Evolutionary conservation across 2,888 invertebrate species (phyloP), one percentile per base, ranked within the genome.

Genomic region (Hermaeophaga mercurialis): DNA sequence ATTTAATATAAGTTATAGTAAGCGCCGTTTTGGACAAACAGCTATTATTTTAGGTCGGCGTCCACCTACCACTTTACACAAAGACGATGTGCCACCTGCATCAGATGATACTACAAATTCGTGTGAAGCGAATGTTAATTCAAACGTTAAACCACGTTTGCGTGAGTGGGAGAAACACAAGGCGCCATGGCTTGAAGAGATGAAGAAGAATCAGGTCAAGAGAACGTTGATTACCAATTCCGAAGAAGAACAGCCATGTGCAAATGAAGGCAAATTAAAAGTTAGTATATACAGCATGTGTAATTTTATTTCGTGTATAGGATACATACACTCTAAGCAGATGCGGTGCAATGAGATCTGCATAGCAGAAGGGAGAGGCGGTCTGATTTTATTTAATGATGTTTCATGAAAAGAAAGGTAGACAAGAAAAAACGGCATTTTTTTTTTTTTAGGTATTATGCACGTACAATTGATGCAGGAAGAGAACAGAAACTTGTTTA

Each of bases 121-220:
- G 6, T 15, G 33, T 39, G 19, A 11, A 26, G 15, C 34, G 41
- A 39, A 36, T 43, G 55, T 54, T 6, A 60, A 52, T 49, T 39
- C 43, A 41, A 58, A 61, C 62, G 39, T 70, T 76, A 86, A 84
- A 66, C 86, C 86, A 0, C 84, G 85, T 58, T 80, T 86, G 1
- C 81, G 87, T 9, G 87, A 87, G 68, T 87, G 87, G 86, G 87
- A 86, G 75, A 88, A 86, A 69, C 85, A 86, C 66, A 84, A 83
- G 69, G 88, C 87, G 41, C 90, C 91, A 0, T 91, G 90, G 90
- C 87, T 91, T 82, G 88, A 84, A 63, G 91, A 91, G 73, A 82
- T 91, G 63, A 90, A 90, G 72, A 81, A 89, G 62, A 90, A 87
- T 70, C 91, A 91, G 75, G 85, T 85, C 1, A 85, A 84, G 76